Base-by-base conservation (phyloP, 2,888 invertebrate species). In the Sthenelais limicola region DNA sequence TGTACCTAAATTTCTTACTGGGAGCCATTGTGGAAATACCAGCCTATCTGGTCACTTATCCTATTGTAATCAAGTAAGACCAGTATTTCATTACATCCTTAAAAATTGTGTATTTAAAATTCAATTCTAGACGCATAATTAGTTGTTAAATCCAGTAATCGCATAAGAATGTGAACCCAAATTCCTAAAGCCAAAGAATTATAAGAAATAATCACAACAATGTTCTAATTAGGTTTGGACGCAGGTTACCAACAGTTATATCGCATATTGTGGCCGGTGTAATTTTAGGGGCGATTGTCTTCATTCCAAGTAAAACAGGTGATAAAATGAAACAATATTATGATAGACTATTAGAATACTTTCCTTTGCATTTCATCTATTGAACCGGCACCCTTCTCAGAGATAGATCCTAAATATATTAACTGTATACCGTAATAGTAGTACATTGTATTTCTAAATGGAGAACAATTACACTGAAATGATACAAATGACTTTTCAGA, bases 291-390 rank as follows among this genome's bases (percentile, higher is more conserved):
- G n/a, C 52, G 18, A 12, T 68, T 9, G 5, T 52, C 32, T 51
- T 68, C 21, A 68, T 51, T 21, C 68, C 68, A 52, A 24, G 21
- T 4, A 9, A 32, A 51, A 68, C 68, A 52, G 68, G 68, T 68
- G 30, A 18, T 30, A 28, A 18, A 35, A 5, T 26, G 5, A 28
- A 56, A 56, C 5, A 21, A 56, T 18, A 28, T 56, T 12, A 18
- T 51, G 12, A 43, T 43, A 18, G 18, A 9, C 18, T 18, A 43
- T 12, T 43, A 12, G 43, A 9, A 43, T 43, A 18, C n/a, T n/a
- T n/a, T n/a, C n/a, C n/a, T n/a, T n/a, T n/a, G n/a, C n/a, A n/a
- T n/a, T n/a, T n/a, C n/a, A n/a, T n/a, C n/a, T n/a, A n/a, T n/a
- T n/a, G n/a, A n/a, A n/a, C n/a, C n/a, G n/a, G n/a, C n/a, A n/a